phyloP scores from a whole-genome alignment of 64 coral and sea anemone genomes.

The Dendronephthya gigantea region DNA sequence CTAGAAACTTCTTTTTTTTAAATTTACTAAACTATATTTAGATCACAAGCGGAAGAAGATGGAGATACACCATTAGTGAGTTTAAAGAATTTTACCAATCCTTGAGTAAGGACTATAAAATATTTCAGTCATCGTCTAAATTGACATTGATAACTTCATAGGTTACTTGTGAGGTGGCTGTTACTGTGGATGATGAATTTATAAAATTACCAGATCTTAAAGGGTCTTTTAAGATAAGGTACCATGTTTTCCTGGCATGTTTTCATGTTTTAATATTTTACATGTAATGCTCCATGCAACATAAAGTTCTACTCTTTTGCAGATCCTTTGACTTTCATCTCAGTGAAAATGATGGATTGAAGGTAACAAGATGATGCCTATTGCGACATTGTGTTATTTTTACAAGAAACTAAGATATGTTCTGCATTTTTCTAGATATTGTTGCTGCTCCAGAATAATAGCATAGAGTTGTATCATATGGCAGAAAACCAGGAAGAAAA shows the following conservation, averaged over 20 bases:
- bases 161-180: not conserved
- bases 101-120: too few species aligned
- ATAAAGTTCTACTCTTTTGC: not conserved
- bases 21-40: not conserved
- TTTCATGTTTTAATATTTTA: too few species aligned
- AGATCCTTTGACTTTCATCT: constrained; percentile 40
- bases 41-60: not conserved
- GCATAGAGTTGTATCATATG: constrained; percentile 43
- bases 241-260: not conserved
- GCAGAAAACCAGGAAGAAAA: constrained; percentile 25
- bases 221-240: constrained; percentile 22
- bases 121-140: too few species aligned
- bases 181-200: constrained; percentile 17
- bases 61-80: not conserved
- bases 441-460: constrained; percentile 76
- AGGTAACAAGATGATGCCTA: too few species aligned
- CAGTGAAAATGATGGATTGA: constrained; percentile 24
- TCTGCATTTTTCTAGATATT: constrained; percentile 53
- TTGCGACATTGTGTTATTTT: too few species aligned
- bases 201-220: constrained; percentile 1
- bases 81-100: not conserved
- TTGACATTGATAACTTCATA: not conserved
- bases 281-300: not conserved
- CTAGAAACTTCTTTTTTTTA: not conserved
- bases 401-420: too few species aligned